A percentile compares a stretch with the other conserved stretches of the same genome.
Conservation (phyloP, 1,140 invertebrate genomes). For the Hesperophylax magnus region DNA sequence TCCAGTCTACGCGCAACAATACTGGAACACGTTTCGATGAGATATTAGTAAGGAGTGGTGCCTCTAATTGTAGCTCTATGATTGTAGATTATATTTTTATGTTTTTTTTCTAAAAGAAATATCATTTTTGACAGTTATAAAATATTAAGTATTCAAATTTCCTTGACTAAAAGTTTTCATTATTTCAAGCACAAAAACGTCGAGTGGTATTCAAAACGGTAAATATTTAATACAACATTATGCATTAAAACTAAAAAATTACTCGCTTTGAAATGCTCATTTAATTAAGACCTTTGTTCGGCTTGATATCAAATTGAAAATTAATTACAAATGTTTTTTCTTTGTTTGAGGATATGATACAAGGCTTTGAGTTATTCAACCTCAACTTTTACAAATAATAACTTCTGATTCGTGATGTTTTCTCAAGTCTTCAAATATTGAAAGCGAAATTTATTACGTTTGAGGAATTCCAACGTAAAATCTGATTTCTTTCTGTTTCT, state of each 20-base stretch:
- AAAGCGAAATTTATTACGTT: constrained; percentile 22
- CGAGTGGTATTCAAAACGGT: no score
- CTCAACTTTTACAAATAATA: not conserved
- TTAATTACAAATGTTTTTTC: constrained; percentile 15
- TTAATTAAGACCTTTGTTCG: not conserved
- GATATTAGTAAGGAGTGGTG: no score
- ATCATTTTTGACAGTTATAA: no score
- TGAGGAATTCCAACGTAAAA: constrained; percentile 15
- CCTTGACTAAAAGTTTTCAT: no score
- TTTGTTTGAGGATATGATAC: constrained; percentile 19
- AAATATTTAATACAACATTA: not conserved
- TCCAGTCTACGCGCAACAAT: no score
- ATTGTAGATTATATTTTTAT: no score
- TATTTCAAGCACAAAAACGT: no score
- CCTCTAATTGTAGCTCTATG: no score
- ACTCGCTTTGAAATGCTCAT: not conserved
- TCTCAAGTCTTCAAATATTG: constrained; percentile 9
- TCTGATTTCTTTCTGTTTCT: not conserved
- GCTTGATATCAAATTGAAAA: constrained; percentile 6
- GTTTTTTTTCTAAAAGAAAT: no score
- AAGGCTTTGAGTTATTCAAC: constrained; percentile 15
- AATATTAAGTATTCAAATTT: no score
- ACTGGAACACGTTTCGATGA: no score
- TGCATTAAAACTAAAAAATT: not conserved
- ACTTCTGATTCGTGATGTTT: constrained; percentile 17